Percentiles rank a stretch among this genome's conserved stretches.
Conservation (phyloP, 2,113 vertebrate species). For the Apaloderma vittatum region DNA sequence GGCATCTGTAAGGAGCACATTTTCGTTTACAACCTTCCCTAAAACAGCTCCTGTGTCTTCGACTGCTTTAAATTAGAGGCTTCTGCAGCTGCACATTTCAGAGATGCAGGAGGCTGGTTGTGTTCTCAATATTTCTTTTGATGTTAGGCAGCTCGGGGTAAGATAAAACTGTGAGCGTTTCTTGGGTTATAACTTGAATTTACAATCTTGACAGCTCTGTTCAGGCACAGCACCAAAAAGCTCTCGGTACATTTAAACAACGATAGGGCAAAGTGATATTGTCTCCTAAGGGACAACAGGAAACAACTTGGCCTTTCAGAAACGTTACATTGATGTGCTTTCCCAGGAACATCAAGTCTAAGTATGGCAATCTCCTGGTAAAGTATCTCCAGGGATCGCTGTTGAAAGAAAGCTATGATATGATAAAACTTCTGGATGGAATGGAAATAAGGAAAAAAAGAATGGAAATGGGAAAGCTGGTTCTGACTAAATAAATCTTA, state of each 20-base stretch:
- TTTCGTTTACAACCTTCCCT: neutral
- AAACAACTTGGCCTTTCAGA: conserved; percentile 71
- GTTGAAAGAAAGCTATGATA: conserved; percentile 33
- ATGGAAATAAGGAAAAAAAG: conserved; percentile 41
- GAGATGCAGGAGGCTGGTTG: conserved; percentile 10
- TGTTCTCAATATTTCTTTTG: conserved; percentile 62
- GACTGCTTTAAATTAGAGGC: conserved; percentile 9
- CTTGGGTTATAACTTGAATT: conserved; percentile 73
- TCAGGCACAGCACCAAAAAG: conserved; percentile 19
- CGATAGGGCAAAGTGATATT: conserved; percentile 27
- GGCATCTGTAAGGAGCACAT: neutral
- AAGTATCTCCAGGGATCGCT: conserved; percentile 60
- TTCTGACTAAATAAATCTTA: neutral
- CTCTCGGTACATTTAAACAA: conserved; percentile 62
- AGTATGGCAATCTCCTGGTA: conserved; percentile 57
- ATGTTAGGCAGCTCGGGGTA: conserved; percentile 50
- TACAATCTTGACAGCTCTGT: conserved; percentile 68
- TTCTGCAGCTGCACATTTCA: conserved; percentile 17
- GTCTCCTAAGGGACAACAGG: conserved; percentile 63
- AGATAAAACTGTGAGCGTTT: conserved; percentile 52
- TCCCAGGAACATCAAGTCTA: conserved; percentile 52
- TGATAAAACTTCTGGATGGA: neutral
- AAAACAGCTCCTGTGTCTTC: neutral
- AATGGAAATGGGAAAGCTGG: conserved; percentile 5
- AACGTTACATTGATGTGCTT: conserved; percentile 59